Percentiles rank a stretch among this genome's conserved stretches.
Evolutionary conservation across 2,113 vertebrate genomes (phyloP).

Genomic region (Antechinus flavipes): DNA sequence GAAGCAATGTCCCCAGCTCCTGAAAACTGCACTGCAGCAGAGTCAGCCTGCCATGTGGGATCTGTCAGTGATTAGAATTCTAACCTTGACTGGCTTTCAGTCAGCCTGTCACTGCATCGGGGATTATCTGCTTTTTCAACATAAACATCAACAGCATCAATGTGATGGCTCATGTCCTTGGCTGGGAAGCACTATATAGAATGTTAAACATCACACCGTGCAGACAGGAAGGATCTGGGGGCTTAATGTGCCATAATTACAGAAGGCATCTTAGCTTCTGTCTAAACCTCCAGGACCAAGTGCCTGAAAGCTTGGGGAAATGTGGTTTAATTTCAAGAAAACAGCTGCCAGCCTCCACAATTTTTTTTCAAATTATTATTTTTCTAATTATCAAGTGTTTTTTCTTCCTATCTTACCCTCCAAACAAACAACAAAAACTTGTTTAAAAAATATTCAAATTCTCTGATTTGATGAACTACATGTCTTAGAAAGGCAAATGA

Average conservation of each 20-base stretch:
- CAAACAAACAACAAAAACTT: constrained; percentile 18
- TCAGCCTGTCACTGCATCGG: constrained; percentile 76
- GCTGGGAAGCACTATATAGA: constrained; percentile 45
- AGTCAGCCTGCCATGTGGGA: constrained; percentile 75
- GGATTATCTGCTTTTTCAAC: constrained; percentile 79
- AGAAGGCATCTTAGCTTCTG: constrained; percentile 53
- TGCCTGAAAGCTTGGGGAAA: constrained; percentile 21
- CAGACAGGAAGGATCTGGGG: constrained; percentile 72
- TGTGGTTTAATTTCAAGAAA: not conserved
- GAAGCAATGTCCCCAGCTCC: constrained; percentile 72
- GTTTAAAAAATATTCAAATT: not conserved
- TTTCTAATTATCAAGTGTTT: not conserved
- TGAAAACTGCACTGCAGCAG: constrained; percentile 59
- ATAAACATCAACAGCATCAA: constrained; percentile 79
- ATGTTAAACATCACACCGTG: constrained; percentile 70
- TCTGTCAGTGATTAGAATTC: constrained; percentile 81
- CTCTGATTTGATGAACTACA: not conserved
- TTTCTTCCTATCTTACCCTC: not conserved
- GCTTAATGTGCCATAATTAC: constrained; percentile 74
- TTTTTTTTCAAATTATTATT: not conserved
- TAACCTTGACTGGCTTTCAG: constrained; percentile 72
- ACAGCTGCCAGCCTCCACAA: not conserved
- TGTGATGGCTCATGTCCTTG: constrained; percentile 58
- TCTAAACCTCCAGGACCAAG: constrained; percentile 56
- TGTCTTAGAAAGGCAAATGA: not conserved